Conservation (phyloP, 2,797 vertebrate species). For the Sebastes nivosus region DNA sequence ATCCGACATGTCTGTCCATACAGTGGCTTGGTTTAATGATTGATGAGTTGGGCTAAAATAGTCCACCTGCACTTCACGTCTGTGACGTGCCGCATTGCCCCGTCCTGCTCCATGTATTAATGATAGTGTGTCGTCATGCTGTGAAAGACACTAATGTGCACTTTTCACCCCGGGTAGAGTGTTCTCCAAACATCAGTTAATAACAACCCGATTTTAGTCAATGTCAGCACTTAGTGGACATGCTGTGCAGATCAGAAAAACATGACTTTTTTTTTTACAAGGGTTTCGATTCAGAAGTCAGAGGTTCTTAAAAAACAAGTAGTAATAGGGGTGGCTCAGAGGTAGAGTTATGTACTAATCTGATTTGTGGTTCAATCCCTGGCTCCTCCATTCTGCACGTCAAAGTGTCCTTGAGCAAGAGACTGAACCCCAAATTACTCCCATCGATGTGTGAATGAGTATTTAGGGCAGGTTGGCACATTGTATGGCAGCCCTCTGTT, state of each 20-base stretch:
- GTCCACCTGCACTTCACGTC: conserved; percentile 55
- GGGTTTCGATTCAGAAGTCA: neutral
- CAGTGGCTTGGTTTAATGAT: conserved; percentile 62
- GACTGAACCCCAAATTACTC: no score
- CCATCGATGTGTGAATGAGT: no score
- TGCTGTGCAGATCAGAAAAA: neutral
- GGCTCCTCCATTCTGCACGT: no score
- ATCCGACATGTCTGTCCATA: conserved; percentile 35
- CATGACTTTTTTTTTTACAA: neutral
- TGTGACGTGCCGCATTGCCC: conserved; percentile 13
- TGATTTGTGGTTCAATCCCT: no score
- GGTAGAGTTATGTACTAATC: no score
- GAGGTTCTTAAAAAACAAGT: neutral
- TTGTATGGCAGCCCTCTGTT: no score
- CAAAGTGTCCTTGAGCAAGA: no score
- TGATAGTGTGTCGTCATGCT: conserved; percentile 11
- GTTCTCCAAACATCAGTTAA: neutral
- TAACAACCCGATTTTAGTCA: neutral
- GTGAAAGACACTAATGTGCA: conserved; percentile 11
- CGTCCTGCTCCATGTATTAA: conserved; percentile 50
- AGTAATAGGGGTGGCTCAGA: no score
- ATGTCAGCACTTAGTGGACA: neutral
- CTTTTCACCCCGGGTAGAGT: neutral
- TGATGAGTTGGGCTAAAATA: conserved; percentile 65
- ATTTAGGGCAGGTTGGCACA: no score